Evolutionary conservation across 2,113 vertebrate genomes (phyloP).

Genomic region (Agapornis roseicollis): DNA sequence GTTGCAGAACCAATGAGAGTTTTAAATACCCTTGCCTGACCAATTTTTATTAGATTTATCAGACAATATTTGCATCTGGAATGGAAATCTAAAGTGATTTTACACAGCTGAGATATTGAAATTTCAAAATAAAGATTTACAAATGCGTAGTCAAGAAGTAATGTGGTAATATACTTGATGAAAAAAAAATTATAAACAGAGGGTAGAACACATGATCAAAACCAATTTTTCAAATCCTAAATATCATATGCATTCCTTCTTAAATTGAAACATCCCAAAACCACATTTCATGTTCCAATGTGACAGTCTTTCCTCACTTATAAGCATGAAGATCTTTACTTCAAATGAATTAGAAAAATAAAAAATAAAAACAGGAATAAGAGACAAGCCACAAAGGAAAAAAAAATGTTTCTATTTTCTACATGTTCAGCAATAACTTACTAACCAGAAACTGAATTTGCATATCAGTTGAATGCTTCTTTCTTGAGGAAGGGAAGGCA

Average conservation of each 20-base stretch:
- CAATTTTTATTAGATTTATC: constrained; percentile 63
- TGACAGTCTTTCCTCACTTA: not conserved
- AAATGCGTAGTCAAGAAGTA: constrained; percentile 8
- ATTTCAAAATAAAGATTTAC: constrained; percentile 46
- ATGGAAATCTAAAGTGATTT: constrained; percentile 27
- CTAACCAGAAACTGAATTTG: not conserved
- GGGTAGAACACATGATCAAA: not conserved
- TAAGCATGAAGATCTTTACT: not conserved
- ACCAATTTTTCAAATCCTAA: constrained; percentile 42
- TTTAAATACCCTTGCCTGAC: constrained; percentile 52
- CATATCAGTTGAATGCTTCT: not conserved
- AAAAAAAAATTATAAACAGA: constrained; percentile 31
- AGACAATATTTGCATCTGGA: constrained; percentile 16
- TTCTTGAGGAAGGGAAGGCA: not conserved
- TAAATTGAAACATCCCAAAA: not conserved
- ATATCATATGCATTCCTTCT: constrained; percentile 1
- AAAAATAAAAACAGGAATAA: not conserved
- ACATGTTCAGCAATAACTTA: not conserved
- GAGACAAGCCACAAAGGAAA: not conserved
- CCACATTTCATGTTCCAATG: not conserved
- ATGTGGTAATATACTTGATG: not conserved
- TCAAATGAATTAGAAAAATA: not conserved
- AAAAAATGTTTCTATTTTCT: not conserved
- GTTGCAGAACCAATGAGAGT: constrained; percentile 30
- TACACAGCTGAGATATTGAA: constrained; percentile 14